phyloP scores from a whole-genome alignment of 2,888 invertebrate genomes.

The Clostera curtula region DNA sequence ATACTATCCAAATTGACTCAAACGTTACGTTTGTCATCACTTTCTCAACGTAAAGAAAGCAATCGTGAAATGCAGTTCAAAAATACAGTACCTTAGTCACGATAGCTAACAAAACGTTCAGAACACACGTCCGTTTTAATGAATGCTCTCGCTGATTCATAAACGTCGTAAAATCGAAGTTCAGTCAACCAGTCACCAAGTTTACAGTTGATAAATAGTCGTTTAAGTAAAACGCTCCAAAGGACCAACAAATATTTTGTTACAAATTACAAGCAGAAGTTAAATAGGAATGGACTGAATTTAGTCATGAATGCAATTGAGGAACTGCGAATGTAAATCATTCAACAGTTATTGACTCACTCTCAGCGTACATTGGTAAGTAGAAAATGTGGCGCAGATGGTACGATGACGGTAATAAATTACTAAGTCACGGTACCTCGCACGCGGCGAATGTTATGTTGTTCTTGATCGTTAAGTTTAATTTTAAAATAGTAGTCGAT shows the following conservation, averaged over 20 bases:
- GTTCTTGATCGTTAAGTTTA: conserved; percentile 28
- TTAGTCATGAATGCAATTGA: conserved; percentile 19
- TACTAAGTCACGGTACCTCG: conserved; percentile 31
- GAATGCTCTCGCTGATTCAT: conserved; percentile 53
- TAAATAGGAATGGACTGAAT: conserved; percentile 7
- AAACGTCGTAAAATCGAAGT: conserved; percentile 49
- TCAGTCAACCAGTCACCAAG: conserved; percentile 41
- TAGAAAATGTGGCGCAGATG: conserved; percentile 48
- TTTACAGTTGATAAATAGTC: conserved; percentile 28
- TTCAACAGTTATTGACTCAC: conserved; percentile 51
- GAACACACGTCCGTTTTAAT: conserved; percentile 40
- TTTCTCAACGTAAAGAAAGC: conserved; percentile 12
- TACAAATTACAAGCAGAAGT: neutral
- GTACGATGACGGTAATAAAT: conserved; percentile 49
- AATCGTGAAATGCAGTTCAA: conserved; percentile 15
- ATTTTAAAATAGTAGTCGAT: conserved; percentile 27
- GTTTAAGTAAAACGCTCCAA: conserved; percentile 18
- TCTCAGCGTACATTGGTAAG: conserved; percentile 35
- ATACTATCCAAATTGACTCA: conserved; percentile 2
- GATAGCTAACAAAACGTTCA: conserved; percentile 31
- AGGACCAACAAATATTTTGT: neutral
- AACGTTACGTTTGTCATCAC: conserved; percentile 6
- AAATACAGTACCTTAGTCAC: conserved; percentile 35
- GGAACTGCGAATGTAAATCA: conserved; percentile 42
- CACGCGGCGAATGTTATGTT: conserved; percentile 29